Base-by-base conservation (phyloP, 2,888 invertebrate species). In the Encarsia formosa region DNA sequence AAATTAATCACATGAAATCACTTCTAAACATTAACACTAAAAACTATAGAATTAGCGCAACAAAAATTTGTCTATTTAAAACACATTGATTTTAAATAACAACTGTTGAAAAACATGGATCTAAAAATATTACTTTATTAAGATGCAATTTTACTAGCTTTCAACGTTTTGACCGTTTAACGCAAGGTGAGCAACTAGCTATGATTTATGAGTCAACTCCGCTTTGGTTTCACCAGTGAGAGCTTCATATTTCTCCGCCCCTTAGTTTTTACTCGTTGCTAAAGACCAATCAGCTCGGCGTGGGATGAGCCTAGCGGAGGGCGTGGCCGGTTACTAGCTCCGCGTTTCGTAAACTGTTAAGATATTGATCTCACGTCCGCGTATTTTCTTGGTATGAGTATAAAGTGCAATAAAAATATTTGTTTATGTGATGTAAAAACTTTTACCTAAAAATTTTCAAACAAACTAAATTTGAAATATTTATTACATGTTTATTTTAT, bases 311-410 rank as follows among this genome's bases (percentile, higher is more conserved):
- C 51, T 29, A 38, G 19, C 40, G 20, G 32, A 20, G 42, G 46
- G 49, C 53, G 51, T 42, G 45, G 24, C 42, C 22, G 13, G 29
- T 34, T 32, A 39, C 52, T 61, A 54, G 51, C 58, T 52, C 59
- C 59, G 32, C 58, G 48, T 57, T 57, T 52, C 61, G 64, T 59
- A 53, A 52, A 46, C 59, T 63, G 58, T 61, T 64, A 64, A 67
- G 71, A 73, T 73, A 73, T 73, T 73, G 73, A 71, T 73, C 72
- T 69, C 62, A 62, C 56, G 53, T 51, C 51, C 57, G 19, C 39
- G 40, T 24, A 16, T 54, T 49, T 42, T 51, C n/a, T n/a, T n/a
- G n/a, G n/a, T n/a, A n/a, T n/a, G n/a, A n/a, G n/a, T n/a, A n/a
- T n/a, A n/a, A n/a, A n/a, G n/a, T n/a, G n/a, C n/a, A n/a, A n/a